These are phyloP conservation scores for Bembecia ichneumoniformis DNA, from an alignment of 2,888 invertebrate genomes.

Conservation along the genomic window DNA sequence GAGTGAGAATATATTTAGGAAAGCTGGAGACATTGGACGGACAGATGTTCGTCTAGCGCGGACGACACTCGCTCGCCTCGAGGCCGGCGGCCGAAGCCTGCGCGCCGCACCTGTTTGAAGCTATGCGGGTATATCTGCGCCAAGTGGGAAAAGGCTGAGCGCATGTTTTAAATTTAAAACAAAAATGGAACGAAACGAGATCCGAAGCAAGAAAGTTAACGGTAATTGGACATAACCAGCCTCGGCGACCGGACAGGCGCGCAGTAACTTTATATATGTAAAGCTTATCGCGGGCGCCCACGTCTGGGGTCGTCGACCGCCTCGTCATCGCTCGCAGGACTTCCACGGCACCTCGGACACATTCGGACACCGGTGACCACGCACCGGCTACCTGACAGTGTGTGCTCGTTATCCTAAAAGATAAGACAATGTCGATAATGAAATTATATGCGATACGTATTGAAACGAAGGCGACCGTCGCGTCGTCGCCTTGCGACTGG, in stretches of 20 bases:
- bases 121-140: too few relatives aligned
- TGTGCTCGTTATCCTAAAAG: too few relatives aligned
- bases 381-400: too few relatives aligned
- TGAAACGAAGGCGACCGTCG: neutral
- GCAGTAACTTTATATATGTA: constrained; percentile 9
- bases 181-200: constrained; percentile 37
- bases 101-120: too few relatives aligned
- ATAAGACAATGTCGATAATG: neutral
- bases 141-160: neutral
- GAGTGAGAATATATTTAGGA: too few relatives aligned
- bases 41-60: too few relatives aligned
- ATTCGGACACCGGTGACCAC: neutral
- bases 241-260: constrained; percentile 11
- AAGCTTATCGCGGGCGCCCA: constrained; percentile 16
- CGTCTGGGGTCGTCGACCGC: constrained; percentile 20
- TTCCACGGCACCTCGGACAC: constrained; percentile 3
- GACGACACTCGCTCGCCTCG: too few relatives aligned
- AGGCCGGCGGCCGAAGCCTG: too few relatives aligned
- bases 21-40: too few relatives aligned
- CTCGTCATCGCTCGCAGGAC: constrained; percentile 5
- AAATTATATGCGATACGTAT: neutral
- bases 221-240: constrained; percentile 33
- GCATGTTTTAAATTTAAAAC: constrained; percentile 29
- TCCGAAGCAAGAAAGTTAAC: constrained; percentile 44
- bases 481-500: too few relatives aligned